A percentile compares a stretch with the other conserved stretches of the same genome.
phyloP scores from a whole-genome alignment of 2,797 vertebrate genomes.

The Melanotaenia parkinsoni region DNA sequence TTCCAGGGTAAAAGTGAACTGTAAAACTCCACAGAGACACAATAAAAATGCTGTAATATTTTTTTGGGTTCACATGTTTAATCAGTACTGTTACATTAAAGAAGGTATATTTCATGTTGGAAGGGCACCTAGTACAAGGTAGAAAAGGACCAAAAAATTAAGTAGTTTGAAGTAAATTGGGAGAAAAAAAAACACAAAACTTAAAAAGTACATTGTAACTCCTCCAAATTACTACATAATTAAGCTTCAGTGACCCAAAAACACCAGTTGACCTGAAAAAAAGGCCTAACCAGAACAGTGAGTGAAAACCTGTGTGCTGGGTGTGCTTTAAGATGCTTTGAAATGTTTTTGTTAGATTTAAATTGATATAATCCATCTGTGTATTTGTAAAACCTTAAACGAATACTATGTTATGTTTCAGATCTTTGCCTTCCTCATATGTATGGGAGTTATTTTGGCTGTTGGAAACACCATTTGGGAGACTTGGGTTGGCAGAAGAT shows the following conservation, averaged over 20 bases:
- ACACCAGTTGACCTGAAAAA: neutral
- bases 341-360: neutral
- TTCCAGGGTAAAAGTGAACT: no score
- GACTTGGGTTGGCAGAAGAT: constrained; percentile 83
- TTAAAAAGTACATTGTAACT: neutral
- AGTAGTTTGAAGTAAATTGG: neutral
- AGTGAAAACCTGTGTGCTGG: neutral
- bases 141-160: neutral
- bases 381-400: neutral
- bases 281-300: neutral
- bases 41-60: no score
- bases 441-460: constrained; percentile 92
- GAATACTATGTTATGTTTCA: constrained; percentile 54
- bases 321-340: neutral
- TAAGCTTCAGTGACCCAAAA: neutral
- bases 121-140: neutral
- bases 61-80: no score
- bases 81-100: neutral
- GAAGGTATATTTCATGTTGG: neutral
- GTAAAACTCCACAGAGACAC: no score
- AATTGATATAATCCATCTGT: neutral
- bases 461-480: constrained; percentile 94
- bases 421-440: constrained; percentile 93
- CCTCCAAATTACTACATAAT: no score
- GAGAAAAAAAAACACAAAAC: neutral